Evolutionary conservation across 2,797 vertebrate genomes (phyloP).

Genomic region (Avahi laniger): DNA sequence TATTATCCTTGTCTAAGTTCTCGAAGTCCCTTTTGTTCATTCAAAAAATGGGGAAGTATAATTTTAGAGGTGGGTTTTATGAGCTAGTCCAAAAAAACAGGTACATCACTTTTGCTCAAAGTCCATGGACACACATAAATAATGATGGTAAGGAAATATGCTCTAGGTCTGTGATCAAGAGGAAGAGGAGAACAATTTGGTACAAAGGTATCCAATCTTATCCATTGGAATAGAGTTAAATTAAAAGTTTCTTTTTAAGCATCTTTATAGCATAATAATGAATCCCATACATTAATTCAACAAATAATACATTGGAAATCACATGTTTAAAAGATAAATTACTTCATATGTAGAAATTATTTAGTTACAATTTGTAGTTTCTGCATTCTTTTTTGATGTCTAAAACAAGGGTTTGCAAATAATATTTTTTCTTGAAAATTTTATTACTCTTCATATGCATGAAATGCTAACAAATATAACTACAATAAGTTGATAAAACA

Average conservation of each 20-base stretch:
- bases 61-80: neutral
- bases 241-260: neutral
- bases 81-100: neutral
- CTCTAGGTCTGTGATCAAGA: neutral
- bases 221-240: neutral
- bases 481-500: neutral
- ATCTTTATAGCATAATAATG: neutral
- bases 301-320: neutral
- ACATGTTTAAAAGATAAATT: neutral
- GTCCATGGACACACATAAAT: neutral
- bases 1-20: accelerated
- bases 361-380: neutral
- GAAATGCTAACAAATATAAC: neutral
- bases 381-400: neutral
- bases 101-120: neutral
- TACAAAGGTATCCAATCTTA: neutral
- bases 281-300: neutral
- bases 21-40: neutral
- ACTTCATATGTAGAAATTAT: neutral
- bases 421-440: neutral
- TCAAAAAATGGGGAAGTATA: neutral
- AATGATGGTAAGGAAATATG: neutral
- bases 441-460: neutral
- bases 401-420: neutral
- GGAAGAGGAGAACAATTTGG: neutral